A percentile compares a stretch with the other conserved stretches of the same genome.
These are phyloP conservation scores for Podarcis lilfordi DNA, from an alignment of 2,797 vertebrate species.

Conservation along the genomic window DNA sequence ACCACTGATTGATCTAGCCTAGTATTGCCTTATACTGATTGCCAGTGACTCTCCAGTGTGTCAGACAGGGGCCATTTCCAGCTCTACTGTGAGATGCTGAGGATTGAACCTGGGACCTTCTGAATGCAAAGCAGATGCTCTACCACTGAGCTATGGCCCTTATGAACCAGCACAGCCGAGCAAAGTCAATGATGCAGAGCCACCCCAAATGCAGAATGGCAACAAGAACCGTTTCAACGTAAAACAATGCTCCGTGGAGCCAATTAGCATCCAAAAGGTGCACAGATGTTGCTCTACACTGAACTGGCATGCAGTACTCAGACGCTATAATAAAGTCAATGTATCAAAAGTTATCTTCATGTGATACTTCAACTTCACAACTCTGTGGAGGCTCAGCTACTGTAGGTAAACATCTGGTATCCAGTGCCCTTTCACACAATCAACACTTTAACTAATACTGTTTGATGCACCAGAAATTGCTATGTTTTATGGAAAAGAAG, in stretches of 20 bases:
- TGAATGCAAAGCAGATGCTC: too few species aligned
- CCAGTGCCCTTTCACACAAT: neutral
- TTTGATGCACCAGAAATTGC: neutral
- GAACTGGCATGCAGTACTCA: neutral
- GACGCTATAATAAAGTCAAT: neutral
- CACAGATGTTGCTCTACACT: conserved; percentile 3
- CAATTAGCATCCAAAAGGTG: neutral
- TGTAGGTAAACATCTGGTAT: neutral
- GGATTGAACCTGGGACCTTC: too few species aligned
- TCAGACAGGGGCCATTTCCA: too few species aligned
- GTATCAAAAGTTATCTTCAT: neutral
- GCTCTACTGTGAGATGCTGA: too few species aligned
- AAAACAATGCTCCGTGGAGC: neutral
- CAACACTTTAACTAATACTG: neutral
- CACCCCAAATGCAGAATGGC: neutral
- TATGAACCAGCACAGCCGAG: neutral
- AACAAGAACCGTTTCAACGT: conserved; percentile 11
- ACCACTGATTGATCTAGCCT: too few species aligned
- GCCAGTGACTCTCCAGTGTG: too few species aligned
- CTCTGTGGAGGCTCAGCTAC: neutral
- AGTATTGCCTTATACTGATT: too few species aligned
- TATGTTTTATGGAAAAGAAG: neutral
- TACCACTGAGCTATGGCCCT: too few species aligned
- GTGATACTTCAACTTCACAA: neutral
- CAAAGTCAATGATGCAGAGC: neutral